A percentile compares a stretch with the other conserved stretches of the same genome.
These are phyloP conservation scores for Abramis brama DNA, from an alignment of 2,113 vertebrate genomes.

Conservation along the genomic window DNA sequence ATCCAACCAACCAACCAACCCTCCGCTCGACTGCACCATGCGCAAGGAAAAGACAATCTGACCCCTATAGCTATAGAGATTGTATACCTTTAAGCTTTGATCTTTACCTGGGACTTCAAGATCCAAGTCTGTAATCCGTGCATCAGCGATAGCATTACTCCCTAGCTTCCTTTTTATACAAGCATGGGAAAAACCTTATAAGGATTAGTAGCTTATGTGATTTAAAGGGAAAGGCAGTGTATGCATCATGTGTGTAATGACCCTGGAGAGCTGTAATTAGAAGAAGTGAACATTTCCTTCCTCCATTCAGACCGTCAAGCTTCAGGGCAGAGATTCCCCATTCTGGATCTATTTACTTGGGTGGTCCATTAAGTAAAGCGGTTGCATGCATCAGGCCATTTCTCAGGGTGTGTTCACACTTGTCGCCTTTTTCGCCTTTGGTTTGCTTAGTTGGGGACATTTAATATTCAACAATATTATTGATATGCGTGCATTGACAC, in stretches of 20 bases:
- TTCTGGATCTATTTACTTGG: constrained; percentile 20
- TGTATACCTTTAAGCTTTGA: constrained; percentile 34
- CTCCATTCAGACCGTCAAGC: neutral
- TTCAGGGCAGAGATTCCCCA: neutral
- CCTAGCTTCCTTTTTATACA: constrained; percentile 1
- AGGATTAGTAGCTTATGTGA: constrained; percentile 19
- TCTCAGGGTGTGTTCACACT: neutral
- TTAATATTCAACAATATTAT: too few species aligned
- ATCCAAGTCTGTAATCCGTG: neutral
- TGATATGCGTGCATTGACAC: too few species aligned
- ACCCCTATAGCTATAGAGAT: constrained; percentile 22
- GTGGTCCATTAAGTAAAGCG: constrained; percentile 4
- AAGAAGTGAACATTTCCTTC: constrained; percentile 33
- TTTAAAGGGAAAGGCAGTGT: constrained; percentile 13
- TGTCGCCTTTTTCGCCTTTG: too few species aligned
- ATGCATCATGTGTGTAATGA: constrained; percentile 13
- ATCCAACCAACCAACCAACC: neutral
- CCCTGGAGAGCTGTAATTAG: constrained; percentile 11
- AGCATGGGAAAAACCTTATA: neutral
- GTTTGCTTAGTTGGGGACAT: too few species aligned
- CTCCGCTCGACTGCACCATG: constrained; percentile 23
- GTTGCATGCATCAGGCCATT: neutral
- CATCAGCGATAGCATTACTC: constrained; percentile 2
- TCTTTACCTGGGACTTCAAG: constrained; percentile 42
- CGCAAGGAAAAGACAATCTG: constrained; percentile 28